Evolutionary conservation across 2,888 invertebrate genomes (phyloP), one percentile per base, ranked within the genome.

Genomic region (Mystacides longicornis): DNA sequence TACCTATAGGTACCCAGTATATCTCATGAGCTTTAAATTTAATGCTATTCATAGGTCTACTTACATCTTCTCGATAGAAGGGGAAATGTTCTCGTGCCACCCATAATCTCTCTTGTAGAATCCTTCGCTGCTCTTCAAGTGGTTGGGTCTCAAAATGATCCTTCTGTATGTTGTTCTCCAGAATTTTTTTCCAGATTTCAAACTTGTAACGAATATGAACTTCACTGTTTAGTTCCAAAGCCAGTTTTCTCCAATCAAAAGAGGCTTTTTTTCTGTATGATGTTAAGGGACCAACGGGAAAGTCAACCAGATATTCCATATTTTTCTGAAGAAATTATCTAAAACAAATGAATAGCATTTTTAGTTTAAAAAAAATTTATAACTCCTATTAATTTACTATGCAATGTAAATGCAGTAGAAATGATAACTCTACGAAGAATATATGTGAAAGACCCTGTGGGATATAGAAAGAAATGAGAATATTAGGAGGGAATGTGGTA

Each of bases 101-200:
- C 33, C 51, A 54, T 22, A 59, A 14, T 21, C 57, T 27, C 23
- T 57, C 50, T 16, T 51, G 46, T 3, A 55, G 4, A 3, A 60
- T 21, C n/a, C 47, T 49, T 33, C 55, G 37, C 43, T 54, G 77
- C 55, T 79, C 80, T 67, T 79, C 87, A 64, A 77, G 67, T 49
- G 70, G 73, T 0, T 72, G 71, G 1, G 79, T 75, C 42, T 75
- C 73, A 82, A 77, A 92, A 80, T 61, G 83, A 82, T 61, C 92
- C 83, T 74, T 91, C 83, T 75, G 93, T 79, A 75, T 83, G 76
- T 59, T 93, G 85, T 52, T 87, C 79, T 68, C 87, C 77, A 65
- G 90, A 77, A 66, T 93, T 69, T 75, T 93, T 81, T 67, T 83
- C 72, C 73, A 77, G 43, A 76, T 68, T 46, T 70, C 68, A 67